phyloP scores from a whole-genome alignment of 2,888 invertebrate genomes.

The Hirtodrosophila trivittata region DNA sequence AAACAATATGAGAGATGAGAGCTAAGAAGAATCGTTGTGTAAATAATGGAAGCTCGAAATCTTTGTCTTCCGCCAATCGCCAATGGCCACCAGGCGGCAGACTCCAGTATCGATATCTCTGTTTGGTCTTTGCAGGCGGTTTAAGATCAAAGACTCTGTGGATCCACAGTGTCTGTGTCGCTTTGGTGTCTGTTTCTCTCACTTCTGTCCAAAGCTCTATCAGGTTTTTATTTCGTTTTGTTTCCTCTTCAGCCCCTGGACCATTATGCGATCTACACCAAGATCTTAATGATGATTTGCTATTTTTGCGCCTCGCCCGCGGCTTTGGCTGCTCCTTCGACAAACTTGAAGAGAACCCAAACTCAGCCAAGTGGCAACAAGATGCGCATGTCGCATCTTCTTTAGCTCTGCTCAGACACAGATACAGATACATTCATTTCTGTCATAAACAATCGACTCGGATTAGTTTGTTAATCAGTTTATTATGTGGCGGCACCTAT shows the following conservation, averaged over 20 bases:
- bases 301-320: conserved; percentile 46
- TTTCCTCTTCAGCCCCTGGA: neutral
- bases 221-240: neutral
- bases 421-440: conserved; percentile 35
- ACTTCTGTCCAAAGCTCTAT: conserved; percentile 20
- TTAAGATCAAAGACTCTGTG: conserved; percentile 46
- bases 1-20: conserved; percentile 20
- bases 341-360: conserved; percentile 14
- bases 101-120: conserved; percentile 7
- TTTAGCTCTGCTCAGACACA: conserved; percentile 8
- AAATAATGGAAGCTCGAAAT: conserved; percentile 43
- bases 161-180: conserved; percentile 27
- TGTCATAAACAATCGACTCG: conserved; percentile 71
- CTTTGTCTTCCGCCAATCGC: conserved; percentile 53
- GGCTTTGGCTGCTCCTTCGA: conserved; percentile 15
- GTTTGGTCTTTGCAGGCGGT: conserved; percentile 27
- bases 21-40: conserved; percentile 34
- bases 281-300: conserved; percentile 75
- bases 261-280: conserved; percentile 16
- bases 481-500: conserved; percentile 54
- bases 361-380: conserved; percentile 42
- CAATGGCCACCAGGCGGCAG: conserved; percentile 30
- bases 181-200: conserved; percentile 58
- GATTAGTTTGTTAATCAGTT: conserved; percentile 77
- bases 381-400: conserved; percentile 44